Conservation (phyloP, 2,113 vertebrate species). For the Nestor notabilis region DNA sequence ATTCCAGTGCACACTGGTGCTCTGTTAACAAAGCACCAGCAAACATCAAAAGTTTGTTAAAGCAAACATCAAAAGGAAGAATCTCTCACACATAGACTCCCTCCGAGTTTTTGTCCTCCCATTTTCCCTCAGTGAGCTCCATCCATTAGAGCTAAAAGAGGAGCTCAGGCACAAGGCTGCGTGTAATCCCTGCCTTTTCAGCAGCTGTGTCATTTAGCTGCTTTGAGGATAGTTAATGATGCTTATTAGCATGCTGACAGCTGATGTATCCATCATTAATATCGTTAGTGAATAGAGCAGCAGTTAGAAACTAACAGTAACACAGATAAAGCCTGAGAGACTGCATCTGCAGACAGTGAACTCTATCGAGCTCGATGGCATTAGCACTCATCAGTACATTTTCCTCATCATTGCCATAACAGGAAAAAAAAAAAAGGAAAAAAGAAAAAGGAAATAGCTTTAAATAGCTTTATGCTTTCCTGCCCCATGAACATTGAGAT, state of each 20-base stretch:
- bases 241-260: constrained; percentile 30
- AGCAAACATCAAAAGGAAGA: background rate
- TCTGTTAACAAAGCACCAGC: background rate
- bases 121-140: background rate
- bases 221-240: background rate
- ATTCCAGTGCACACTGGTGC: background rate
- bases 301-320: background rate
- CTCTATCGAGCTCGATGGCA: background rate
- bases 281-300: background rate
- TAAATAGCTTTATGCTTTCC: background rate
- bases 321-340: background rate
- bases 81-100: background rate
- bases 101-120: background rate
- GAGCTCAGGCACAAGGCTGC: background rate
- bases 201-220: constrained; percentile 5
- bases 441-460: background rate
- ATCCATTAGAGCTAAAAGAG: background rate
- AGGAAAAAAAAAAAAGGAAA: background rate
- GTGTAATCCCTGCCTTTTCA: background rate
- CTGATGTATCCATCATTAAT: constrained; percentile 11
- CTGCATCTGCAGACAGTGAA: background rate
- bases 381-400: background rate
- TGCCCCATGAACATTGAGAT: background rate
- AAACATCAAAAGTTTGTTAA: too few relatives aligned
- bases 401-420: background rate